Conservation (phyloP, 2,113 vertebrate species). For the Setophaga kirtlandii region DNA sequence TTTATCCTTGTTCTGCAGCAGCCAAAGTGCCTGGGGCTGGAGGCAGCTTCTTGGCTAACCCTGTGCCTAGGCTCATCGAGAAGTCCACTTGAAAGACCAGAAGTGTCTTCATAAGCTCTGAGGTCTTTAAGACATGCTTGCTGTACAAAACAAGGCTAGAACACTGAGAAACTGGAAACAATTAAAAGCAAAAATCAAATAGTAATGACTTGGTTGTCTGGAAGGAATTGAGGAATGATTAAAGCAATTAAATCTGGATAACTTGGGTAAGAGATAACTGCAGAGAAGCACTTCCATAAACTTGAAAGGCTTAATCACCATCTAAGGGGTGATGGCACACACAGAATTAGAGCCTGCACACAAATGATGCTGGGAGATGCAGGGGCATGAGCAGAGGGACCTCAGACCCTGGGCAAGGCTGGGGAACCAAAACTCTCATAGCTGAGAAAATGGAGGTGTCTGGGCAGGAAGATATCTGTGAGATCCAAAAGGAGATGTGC, state of each 20-base stretch:
- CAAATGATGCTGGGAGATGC: rapidly evolving
- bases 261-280: background rate
- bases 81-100: background rate
- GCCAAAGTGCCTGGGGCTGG: rapidly evolving
- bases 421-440: background rate
- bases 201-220: background rate
- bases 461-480: background rate
- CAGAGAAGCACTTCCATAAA: background rate
- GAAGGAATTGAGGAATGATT: background rate
- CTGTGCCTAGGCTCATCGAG: background rate
- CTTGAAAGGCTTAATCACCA: background rate
- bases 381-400: background rate
- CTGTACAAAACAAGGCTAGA: background rate
- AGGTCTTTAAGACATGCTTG: background rate
- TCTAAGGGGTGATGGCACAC: background rate
- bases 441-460: background rate
- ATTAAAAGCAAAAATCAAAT: conserved; percentile 6
- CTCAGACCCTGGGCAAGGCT: background rate
- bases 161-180: background rate
- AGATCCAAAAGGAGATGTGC: background rate
- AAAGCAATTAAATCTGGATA: conserved; percentile 13
- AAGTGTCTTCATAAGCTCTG: background rate
- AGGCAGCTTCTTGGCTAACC: background rate
- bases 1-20: background rate
- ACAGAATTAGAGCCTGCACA: background rate